phyloP scores from a whole-genome alignment of 2,888 invertebrate species.

The Crioceris asparagi region DNA sequence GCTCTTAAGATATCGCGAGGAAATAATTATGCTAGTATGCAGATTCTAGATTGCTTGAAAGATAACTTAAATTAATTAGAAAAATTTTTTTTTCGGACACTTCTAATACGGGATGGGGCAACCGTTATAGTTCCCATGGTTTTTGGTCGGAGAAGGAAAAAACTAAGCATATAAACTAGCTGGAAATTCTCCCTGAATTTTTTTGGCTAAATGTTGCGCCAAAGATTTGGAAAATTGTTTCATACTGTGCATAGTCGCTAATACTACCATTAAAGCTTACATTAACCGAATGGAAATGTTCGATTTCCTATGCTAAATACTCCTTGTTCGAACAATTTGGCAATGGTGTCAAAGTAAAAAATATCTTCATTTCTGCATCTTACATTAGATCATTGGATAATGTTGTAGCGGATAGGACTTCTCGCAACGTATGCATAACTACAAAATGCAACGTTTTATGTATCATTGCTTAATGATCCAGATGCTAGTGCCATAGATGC shows the following conservation, averaged over 20 bases:
- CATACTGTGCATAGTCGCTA: slow-evolving; percentile 12
- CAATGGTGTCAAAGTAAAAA: slow-evolving; percentile 11
- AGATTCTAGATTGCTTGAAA: slow-evolving; percentile 1
- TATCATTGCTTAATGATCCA: slow-evolving; percentile 11
- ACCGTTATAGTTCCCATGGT: slow-evolving; percentile 6
- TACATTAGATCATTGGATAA: slow-evolving; percentile 10
- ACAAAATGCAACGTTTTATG: slow-evolving; percentile 10
- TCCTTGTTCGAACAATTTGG: slow-evolving; percentile 10
- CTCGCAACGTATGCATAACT: slow-evolving; percentile 6
- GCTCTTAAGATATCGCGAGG: slow-evolving; percentile 6
- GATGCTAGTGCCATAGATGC: slow-evolving; percentile 10
- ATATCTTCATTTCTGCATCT: slow-evolving; percentile 10
- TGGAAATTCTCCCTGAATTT: slow-evolving; percentile 12
- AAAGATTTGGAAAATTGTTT: slow-evolving; percentile 5
- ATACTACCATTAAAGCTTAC: slow-evolving; percentile 14
- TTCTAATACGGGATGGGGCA: slow-evolving; percentile 11
- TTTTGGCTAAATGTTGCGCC: slow-evolving; percentile 12
- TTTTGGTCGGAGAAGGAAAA: slow-evolving; percentile 9
- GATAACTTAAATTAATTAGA: slow-evolving; percentile 17
- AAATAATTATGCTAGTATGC: slow-evolving; percentile 10
- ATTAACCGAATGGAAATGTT: slow-evolving; percentile 15
- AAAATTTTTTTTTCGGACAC: slow-evolving; percentile 11
- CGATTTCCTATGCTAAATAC: too few species aligned
- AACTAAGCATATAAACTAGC: slow-evolving; percentile 11
- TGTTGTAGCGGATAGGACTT: slow-evolving; percentile 6